Conservation (phyloP, 2,797 vertebrate species). For the Ataeniobius toweri region DNA sequence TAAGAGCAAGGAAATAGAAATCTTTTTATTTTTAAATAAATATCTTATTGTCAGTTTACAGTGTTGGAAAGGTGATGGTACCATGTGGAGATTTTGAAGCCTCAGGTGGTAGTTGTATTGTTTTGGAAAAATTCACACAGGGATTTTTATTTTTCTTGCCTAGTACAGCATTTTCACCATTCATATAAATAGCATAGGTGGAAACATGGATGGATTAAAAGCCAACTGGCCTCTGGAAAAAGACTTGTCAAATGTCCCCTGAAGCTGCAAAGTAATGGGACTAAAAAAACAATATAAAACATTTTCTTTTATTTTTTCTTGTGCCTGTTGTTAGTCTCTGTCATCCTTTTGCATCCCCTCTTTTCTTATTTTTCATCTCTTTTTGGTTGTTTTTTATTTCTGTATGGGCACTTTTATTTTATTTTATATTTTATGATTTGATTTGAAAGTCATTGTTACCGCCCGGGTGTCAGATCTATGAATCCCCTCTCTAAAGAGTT, state of each 20-base stretch:
- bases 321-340: neutral
- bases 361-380: neutral
- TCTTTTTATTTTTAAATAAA: neutral
- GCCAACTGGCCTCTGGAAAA: neutral
- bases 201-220: neutral
- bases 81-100: conserved; percentile 5
- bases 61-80: neutral
- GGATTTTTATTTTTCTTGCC: too few relatives aligned
- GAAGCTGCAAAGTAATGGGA: neutral
- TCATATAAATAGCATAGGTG: neutral
- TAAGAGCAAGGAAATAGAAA: neutral
- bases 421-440: neutral
- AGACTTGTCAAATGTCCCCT: neutral
- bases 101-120: neutral
- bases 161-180: neutral
- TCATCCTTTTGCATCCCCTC: neutral
- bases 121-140: neutral
- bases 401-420: neutral
- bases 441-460: neutral
- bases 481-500: neutral
- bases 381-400: neutral
- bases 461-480: neutral
- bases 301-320: neutral
- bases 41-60: neutral
- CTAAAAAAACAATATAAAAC: neutral